These are phyloP conservation scores for Corythaeola cristata DNA, from an alignment of 2,113 vertebrate species.

Conservation along the genomic window DNA sequence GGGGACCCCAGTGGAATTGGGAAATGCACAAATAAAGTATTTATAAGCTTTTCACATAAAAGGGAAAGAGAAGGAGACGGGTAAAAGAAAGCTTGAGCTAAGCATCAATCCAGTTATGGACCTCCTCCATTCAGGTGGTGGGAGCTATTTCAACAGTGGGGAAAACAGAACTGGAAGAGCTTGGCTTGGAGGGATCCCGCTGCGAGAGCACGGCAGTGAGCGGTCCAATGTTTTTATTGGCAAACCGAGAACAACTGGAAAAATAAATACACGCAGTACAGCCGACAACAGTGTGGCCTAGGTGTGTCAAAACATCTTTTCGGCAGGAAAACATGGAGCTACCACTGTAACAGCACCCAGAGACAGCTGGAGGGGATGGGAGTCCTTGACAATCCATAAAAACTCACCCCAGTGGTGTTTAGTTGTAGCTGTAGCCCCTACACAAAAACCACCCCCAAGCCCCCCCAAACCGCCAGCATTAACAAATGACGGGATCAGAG, in stretches of 20 bases:
- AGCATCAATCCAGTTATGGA: rapidly evolving
- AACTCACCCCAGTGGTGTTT: too few species aligned
- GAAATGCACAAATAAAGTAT: not conserved
- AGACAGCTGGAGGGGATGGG: too few species aligned
- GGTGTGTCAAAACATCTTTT: not conserved
- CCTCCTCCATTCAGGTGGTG: not conserved
- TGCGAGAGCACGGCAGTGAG: too few species aligned
- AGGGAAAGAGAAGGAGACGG: not conserved
- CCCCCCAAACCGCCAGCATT: too few species aligned
- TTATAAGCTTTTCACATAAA: not conserved
- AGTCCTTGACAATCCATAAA: not conserved
- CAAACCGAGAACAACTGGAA: not conserved
- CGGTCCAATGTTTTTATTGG: not conserved
- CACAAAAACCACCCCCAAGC: too few species aligned
- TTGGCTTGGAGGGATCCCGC: not conserved
- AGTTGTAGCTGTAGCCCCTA: too few species aligned
- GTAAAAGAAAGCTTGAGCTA: not conserved
- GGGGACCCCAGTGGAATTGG: not conserved
- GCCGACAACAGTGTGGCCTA: too few species aligned
- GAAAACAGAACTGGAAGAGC: not conserved
- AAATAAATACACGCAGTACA: not conserved
- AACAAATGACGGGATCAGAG: too few species aligned
- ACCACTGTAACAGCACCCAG: too few species aligned
- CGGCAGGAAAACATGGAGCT: not conserved
- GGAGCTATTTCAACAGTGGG: rapidly evolving